Evolutionary conservation across 2,888 invertebrate species (phyloP), one percentile per base, ranked within the genome.

Genomic region (Erebia epiphron): DNA sequence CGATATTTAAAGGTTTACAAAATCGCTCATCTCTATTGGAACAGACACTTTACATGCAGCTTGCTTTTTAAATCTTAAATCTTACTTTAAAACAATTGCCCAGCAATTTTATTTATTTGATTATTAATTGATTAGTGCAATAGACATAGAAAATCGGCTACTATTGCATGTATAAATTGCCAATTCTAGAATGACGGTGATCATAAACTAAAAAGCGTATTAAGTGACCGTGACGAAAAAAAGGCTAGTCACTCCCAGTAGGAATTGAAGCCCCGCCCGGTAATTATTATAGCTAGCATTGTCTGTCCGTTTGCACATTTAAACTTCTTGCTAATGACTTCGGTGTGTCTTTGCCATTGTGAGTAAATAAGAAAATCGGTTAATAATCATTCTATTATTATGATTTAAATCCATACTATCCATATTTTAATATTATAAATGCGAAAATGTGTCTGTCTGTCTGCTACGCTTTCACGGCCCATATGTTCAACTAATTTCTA

Each of bases 181-280:
- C 2, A 11, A 61, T 43, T 46, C 61, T 18, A 43, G 57, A 14
- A 58, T 16, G 18, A 61, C 18, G 61, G 49, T 49, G 62, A 10
- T 14, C 49, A 35, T 35, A 35, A 35, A 35, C 35, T 35, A 49
- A 62, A 66, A 66, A 78, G 73, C 72, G 80, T 86, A 86, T 74
- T 81, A 86, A 88, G 71, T 71, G 72, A 86, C 84, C 89, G 84
- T 87, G 84, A 67, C 67, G 58, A 49, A 58, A 80, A 82, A 79
- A 82, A 82, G 79, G 80, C 57, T 72, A 83, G 82, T 82, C 87
- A 88, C 90, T 88, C 90, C 91, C 86, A 88, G 80, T 7, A 35
- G 35, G 35, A 77, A 77, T 71, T 68, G 73, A 70, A 67, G 77
- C 82, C 82, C 85, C 90, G 89, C 90, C 90, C 84, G 84, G 80